Evolutionary conservation across 2,888 invertebrate genomes (phyloP), one percentile per base, ranked within the genome.

Genomic region (Ormia ochracea): DNA sequence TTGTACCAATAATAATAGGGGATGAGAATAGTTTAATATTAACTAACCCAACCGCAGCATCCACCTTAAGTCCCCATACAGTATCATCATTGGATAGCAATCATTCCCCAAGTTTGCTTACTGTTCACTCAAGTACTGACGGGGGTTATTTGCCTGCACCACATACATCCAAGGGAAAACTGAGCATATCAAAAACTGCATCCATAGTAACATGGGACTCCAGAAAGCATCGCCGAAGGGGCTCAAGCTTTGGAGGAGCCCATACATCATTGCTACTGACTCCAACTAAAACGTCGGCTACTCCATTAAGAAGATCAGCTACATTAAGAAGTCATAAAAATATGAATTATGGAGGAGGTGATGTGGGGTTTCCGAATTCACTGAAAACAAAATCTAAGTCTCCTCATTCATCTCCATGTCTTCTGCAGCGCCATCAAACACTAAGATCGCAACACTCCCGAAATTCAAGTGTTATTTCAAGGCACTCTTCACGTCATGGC

Each of bases 401-500:
- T 48, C 91, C 91, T 23, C 91, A 92, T 2, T 92, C 92, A 0
- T 91, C 91, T 1, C 92, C 92, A 0, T 92, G 91, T 78, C 86
- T 92, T 58, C 84, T 91, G 61, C 91, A 91, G 81, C 85, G 91
- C 5, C 91, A 91, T 81, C 91, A 92, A 3, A 92, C 92, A 0
- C 90, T 93, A 4, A 91, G 94, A 70, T 92, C 93, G 0, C 95
- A 94, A 85, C 95, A 95, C 88, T 94, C 94, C 10, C 91, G 95
- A 68, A 95, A 94, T 83, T 95, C 95, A 19, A 95, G 95, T 88
- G 94, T 96, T 0, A 93, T 95, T 61, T 95, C 95, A 5, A 91
- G 95, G 69, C 95, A 95, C 85, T 95, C 95, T 0, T 95, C 95
- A 0, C 92, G 96, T 0, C 96, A 96, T 86, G 96, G 96, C 0